Base-by-base conservation (phyloP, 1,140 invertebrate species). In the Sitobion miscanthi region DNA sequence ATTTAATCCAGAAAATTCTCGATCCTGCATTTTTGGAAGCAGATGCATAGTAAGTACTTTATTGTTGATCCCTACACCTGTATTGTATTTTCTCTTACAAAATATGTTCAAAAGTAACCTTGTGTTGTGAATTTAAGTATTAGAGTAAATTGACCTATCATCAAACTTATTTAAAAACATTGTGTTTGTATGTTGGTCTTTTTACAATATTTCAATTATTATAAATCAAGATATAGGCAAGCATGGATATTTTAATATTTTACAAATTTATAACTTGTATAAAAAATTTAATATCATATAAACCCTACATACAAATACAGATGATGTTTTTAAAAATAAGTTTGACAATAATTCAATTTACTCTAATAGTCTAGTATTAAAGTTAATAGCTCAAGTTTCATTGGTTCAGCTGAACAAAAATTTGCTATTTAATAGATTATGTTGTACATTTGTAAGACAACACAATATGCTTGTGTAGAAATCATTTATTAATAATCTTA, bases 1-100 rank as follows among this genome's bases (percentile, higher is more conserved):
- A 86, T 86, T 42, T 54, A 57, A 93, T 93, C 20, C 8, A 85
- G n/a, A 45, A 85, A 85, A 93, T 93, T 3, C 49, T 93, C 2
- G 23, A 93, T 42, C 91, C 91, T 23, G n/a, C 49, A 45, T 83
- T 45, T 93, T 57, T 93, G 6, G 91, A 93, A 93, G 91, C 91
- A 57, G 91, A 93, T 38, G 91, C 82, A 1, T 93, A 86, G 91
- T 93, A 86, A 57, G 91, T 45, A 30, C 14, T 90, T 90, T 23
- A 52, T 88, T 30, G 2, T 47, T 35, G 21, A n/a, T 20, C 17
- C 17, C n/a, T 5, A 35, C 5, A 17, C 30, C 14, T 17, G 30
- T n/a, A 17, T 69, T 69, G 5, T 17, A 3, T 52, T 52, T 6
- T 7, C 0, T 23, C 21, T 54, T 54, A 54, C 20, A 54, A 54